Evolutionary conservation across 64 coral and sea anemone genomes (phyloP).

Genomic region (Stichodactyla mertensii): DNA sequence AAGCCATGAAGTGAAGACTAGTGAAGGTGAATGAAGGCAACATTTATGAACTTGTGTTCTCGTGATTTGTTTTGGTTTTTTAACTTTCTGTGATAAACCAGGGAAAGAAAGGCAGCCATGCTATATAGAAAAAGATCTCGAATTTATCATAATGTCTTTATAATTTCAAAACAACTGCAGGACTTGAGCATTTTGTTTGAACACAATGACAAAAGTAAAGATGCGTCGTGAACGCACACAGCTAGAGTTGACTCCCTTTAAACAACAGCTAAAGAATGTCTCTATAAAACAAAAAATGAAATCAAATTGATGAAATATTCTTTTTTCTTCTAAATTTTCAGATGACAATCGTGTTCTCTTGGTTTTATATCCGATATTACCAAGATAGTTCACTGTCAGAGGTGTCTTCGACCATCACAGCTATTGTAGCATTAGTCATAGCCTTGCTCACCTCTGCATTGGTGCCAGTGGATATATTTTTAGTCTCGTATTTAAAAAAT

Average conservation of each 20-base stretch:
- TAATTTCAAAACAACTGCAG: no score
- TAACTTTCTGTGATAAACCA: no score
- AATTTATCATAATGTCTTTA: no score
- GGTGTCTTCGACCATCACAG: slow-evolving; percentile 83
- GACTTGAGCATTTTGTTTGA: no score
- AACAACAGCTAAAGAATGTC: no score
- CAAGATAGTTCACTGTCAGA: slow-evolving; percentile 86
- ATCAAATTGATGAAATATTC: not conserved
- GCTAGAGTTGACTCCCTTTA: no score
- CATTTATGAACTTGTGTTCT: no score
- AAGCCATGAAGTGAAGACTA: not conserved
- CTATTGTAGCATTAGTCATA: slow-evolving; percentile 64
- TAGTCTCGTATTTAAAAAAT: slow-evolving; percentile 96
- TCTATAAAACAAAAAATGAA: not conserved
- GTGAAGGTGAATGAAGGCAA: not conserved
- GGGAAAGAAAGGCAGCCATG: not conserved
- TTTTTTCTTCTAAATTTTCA: slow-evolving; percentile 9
- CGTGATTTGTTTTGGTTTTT: no score
- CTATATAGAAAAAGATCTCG: not conserved
- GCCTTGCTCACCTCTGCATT: slow-evolving; percentile 81
- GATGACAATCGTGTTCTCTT: slow-evolving; percentile 87
- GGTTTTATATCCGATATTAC: slow-evolving; percentile 98
- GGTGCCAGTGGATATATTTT: slow-evolving; percentile 93
- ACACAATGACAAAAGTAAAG: no score
- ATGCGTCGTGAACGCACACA: no score